Evolutionary conservation across 2,888 invertebrate species (phyloP).

Genomic region (Caenorhabditis afra): DNA sequence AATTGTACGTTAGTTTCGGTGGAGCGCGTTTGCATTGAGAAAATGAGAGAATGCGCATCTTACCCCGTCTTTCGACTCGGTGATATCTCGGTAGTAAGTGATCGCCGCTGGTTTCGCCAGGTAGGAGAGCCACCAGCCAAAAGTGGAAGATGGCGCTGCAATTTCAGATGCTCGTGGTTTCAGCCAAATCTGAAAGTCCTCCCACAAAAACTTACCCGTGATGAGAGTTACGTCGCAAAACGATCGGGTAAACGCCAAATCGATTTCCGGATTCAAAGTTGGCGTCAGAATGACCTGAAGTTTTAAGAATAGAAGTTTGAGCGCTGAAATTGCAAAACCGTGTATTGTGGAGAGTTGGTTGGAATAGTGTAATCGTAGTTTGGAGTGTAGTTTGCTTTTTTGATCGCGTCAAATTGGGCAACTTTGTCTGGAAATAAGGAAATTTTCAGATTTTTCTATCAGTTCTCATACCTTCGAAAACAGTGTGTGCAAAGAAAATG

Average conservation of each 20-base stretch:
- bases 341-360: slow-evolving; percentile 18
- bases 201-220: slow-evolving; percentile 45
- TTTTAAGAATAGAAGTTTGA: no score
- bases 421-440: background rate
- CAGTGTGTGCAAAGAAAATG: slow-evolving; percentile 49
- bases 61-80: slow-evolving; percentile 59
- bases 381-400: background rate
- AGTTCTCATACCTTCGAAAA: slow-evolving; percentile 46
- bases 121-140: slow-evolving; percentile 65
- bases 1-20: no score
- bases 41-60: background rate
- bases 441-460: background rate
- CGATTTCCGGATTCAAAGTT: slow-evolving; percentile 58
- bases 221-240: slow-evolving; percentile 62
- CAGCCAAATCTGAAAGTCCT: background rate
- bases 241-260: slow-evolving; percentile 53
- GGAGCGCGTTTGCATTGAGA: no score
- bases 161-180: background rate
- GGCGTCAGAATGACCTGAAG: slow-evolving; percentile 46
- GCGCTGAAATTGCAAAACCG: slow-evolving; percentile 10
- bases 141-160: slow-evolving; percentile 62
- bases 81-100: slow-evolving; percentile 60
- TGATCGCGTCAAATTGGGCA: background rate
- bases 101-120: slow-evolving; percentile 44
- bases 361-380: slow-evolving; percentile 25